Evolutionary conservation across 2,888 invertebrate genomes (phyloP).

Genomic region (Calliscelio sp.): DNA sequence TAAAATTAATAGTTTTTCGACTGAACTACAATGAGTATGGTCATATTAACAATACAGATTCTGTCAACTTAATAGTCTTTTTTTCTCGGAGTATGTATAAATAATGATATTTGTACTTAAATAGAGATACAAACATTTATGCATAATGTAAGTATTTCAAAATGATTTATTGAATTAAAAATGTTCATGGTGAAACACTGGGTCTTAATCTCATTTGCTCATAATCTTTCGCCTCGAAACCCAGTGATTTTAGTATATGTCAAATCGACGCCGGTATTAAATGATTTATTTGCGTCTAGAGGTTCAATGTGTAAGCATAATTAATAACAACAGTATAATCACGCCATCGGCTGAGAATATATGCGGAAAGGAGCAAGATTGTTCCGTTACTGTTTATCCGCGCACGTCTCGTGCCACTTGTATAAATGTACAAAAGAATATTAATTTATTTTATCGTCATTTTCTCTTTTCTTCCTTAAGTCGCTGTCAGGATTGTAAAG

Average conservation of each 20-base stretch:
- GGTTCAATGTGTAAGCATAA: conserved; percentile 51
- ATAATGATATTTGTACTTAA: too few relatives aligned
- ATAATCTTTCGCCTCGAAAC: too few relatives aligned
- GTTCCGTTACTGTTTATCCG: conserved; percentile 36
- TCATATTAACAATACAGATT: too few relatives aligned
- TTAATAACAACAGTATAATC: conserved; percentile 46
- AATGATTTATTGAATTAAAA: too few relatives aligned
- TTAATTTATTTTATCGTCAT: conserved; percentile 80
- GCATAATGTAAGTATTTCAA: too few relatives aligned
- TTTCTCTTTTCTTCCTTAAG: conserved; percentile 2
- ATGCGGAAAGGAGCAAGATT: conserved; percentile 4
- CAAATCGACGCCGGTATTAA: conserved; percentile 35
- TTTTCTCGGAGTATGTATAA: too few relatives aligned
- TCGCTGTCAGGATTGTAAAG: conserved; percentile 17
- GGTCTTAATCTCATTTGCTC: conserved; percentile 21
- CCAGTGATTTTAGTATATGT: too few relatives aligned
- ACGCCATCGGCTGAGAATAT: conserved; percentile 63
- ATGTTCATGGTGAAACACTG: too few relatives aligned
- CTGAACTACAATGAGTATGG: too few relatives aligned
- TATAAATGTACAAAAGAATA: conserved; percentile 85
- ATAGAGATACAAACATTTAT: too few relatives aligned
- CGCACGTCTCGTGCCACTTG: conserved; percentile 80
- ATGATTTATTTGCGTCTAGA: conserved; percentile 49
- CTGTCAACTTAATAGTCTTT: too few relatives aligned
- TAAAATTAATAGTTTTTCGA: too few relatives aligned